Percentiles rank a stretch among this genome's conserved stretches.
Evolutionary conservation across 2,797 vertebrate species (phyloP).

Genomic region (Gallirallus australis): DNA sequence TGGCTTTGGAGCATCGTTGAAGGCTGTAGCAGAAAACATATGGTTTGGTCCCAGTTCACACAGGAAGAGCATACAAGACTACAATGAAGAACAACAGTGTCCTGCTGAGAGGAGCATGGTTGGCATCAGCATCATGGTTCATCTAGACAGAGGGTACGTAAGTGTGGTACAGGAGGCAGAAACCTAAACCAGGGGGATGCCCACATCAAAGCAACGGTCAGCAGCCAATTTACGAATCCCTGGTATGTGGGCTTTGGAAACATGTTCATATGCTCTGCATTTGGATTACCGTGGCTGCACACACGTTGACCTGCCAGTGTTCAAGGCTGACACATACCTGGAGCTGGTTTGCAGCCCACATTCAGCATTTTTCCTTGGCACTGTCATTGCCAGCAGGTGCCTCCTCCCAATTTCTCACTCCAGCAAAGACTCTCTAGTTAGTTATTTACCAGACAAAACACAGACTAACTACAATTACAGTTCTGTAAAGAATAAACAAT

Average conservation of each 20-base stretch:
- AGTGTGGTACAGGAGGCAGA: accelerated
- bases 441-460: conserved; percentile 72
- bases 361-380: neutral
- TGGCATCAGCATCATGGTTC: neutral
- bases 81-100: neutral
- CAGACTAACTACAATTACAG: conserved; percentile 54
- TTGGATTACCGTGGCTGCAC: neutral
- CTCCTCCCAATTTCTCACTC: neutral
- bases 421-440: conserved; percentile 31
- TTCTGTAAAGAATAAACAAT: conserved; percentile 63
- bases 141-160: accelerated
- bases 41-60: neutral
- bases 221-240: neutral
- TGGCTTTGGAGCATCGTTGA: neutral
- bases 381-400: neutral
- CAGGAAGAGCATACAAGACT: neutral
- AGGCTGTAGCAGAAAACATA: neutral
- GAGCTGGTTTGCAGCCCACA: neutral
- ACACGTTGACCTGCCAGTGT: neutral
- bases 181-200: neutral
- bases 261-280: neutral
- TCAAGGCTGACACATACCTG: neutral
- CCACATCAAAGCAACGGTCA: neutral
- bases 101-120: neutral
- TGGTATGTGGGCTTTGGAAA: neutral